Evolutionary conservation across 2,113 vertebrate species (phyloP).

Genomic region (Mormoops blainvillei): DNA sequence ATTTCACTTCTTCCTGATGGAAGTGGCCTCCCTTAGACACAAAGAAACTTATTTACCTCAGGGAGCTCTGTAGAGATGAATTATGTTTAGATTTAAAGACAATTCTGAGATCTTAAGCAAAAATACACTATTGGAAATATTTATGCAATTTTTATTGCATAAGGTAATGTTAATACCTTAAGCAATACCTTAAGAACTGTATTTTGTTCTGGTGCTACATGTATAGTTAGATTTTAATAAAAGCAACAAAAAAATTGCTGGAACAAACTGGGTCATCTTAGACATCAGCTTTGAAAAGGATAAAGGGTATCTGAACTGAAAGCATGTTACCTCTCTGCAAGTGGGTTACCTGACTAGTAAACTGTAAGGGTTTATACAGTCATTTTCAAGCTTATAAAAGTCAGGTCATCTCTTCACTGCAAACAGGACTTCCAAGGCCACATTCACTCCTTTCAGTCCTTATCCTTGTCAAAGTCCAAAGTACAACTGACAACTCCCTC

Average conservation of each 20-base stretch:
- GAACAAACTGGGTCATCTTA: not conserved
- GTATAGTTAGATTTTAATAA: conserved; percentile 61
- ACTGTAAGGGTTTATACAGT: not conserved
- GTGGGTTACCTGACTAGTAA: not conserved
- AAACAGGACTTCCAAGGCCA: not conserved
- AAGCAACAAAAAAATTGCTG: conserved; percentile 57
- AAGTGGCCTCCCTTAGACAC: too few species aligned
- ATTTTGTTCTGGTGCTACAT: conserved; percentile 18
- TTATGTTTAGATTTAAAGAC: not conserved
- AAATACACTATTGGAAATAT: not conserved
- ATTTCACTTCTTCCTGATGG: not conserved
- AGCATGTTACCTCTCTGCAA: not conserved
- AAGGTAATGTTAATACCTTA: too few species aligned
- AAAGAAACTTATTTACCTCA: not conserved
- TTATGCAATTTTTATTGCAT: conserved; percentile 53
- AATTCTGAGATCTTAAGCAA: not conserved
- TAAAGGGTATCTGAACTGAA: not conserved
- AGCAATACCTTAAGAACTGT: too few species aligned
- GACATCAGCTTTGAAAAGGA: conserved; percentile 42
- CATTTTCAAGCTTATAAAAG: not conserved
- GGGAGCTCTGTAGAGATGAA: not conserved
- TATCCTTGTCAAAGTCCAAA: rapidly evolving
- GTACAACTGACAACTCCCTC: not conserved
- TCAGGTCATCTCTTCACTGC: not conserved
- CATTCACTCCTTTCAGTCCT: rapidly evolving